These are phyloP conservation scores for Cryptus armator DNA, from an alignment of 2,888 invertebrate genomes.

Conservation along the genomic window DNA sequence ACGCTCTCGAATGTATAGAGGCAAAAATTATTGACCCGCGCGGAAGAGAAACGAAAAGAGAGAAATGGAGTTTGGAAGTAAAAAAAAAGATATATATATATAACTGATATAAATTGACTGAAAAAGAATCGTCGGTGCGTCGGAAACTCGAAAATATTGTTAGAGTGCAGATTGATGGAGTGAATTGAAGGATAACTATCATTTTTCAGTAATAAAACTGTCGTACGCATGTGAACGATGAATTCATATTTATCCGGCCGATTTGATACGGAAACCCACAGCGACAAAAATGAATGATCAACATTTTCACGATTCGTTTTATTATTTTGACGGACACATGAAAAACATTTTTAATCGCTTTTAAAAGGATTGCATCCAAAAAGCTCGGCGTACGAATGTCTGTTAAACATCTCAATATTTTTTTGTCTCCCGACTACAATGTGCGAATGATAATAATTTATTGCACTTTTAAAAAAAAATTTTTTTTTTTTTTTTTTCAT, in stretches of 20 bases:
- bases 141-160: neutral
- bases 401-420: too few relatives aligned
- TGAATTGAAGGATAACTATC: neutral
- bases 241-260: neutral
- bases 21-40: slow-evolving; percentile 38
- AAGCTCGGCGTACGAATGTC: too few relatives aligned
- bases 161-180: neutral
- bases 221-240: neutral
- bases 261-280: neutral
- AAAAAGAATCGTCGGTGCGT: slow-evolving; percentile 18
- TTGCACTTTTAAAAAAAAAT: too few relatives aligned
- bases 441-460: too few relatives aligned
- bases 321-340: too few relatives aligned
- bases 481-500: too few relatives aligned
- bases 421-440: too few relatives aligned
- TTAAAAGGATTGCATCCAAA: too few relatives aligned
- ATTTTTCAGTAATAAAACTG: slow-evolving; percentile 6
- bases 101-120: neutral
- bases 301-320: neutral
- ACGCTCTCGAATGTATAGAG: neutral
- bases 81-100: neutral
- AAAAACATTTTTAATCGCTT: too few relatives aligned
- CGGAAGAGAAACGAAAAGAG: neutral
- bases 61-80: neutral
- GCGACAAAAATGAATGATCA: neutral